phyloP scores from a whole-genome alignment of 2,113 vertebrate genomes.

The Meleagris gallopavo region DNA sequence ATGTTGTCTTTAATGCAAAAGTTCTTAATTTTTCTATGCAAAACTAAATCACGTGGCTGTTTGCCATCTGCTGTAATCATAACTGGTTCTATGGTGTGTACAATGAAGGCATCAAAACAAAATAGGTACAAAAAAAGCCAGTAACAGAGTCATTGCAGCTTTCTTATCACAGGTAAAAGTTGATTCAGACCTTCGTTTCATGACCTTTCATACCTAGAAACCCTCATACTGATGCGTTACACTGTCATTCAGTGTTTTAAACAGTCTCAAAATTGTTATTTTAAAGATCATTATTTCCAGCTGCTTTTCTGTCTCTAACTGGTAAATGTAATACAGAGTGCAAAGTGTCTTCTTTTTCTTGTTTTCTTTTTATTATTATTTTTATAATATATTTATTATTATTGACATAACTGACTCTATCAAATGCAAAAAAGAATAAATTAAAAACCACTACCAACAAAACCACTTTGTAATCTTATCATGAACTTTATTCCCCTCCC shows the following conservation, averaged over 20 bases:
- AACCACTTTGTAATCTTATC: background rate
- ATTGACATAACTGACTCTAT: background rate
- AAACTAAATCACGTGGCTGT: background rate
- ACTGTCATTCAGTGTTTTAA: background rate
- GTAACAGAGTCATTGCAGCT: background rate
- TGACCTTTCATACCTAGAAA: background rate
- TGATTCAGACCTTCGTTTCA: background rate
- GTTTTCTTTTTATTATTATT: too few species aligned
- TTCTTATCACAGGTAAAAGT: background rate
- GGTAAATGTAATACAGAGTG: background rate
- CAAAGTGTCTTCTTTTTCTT: background rate
- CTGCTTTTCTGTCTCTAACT: background rate
- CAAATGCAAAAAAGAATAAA: background rate
- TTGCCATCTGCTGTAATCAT: background rate
- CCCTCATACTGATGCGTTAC: background rate
- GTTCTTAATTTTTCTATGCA: background rate
- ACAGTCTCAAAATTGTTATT: background rate
- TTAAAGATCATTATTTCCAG: background rate
- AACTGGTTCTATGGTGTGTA: accelerated
- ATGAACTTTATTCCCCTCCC: background rate
- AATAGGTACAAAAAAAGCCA: background rate
- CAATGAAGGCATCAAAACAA: background rate
- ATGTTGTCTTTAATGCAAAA: background rate
- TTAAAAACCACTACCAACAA: too few species aligned
- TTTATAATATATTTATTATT: background rate